Evolutionary conservation across 1,140 invertebrate species (phyloP).

Genomic region (Aphaenogaster floridana): DNA sequence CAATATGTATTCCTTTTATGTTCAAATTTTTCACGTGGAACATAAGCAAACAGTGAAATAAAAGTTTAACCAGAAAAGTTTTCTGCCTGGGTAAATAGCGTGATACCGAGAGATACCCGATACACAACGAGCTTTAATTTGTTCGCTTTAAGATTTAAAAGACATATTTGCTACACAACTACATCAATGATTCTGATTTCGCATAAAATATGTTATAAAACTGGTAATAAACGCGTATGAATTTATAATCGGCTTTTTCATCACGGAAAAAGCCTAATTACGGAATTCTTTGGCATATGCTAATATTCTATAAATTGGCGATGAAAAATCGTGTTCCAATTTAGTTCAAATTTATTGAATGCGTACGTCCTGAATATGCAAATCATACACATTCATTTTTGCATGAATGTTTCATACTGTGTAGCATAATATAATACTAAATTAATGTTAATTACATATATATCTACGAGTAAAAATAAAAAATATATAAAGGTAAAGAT

Average conservation of each 20-base stretch:
- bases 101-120: no score
- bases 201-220: background rate
- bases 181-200: slow-evolving; percentile 16
- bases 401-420: background rate
- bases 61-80: slow-evolving; percentile 13
- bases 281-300: background rate
- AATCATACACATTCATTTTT: background rate
- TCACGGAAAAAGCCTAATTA: background rate
- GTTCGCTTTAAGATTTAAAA: slow-evolving; percentile 6
- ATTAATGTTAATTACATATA: background rate
- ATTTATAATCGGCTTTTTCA: background rate
- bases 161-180: background rate
- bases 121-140: background rate
- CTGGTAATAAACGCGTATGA: background rate
- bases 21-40: background rate
- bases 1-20: background rate
- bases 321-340: background rate
- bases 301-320: background rate
- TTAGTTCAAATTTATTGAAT: slow-evolving; percentile 1
- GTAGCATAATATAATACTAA: background rate
- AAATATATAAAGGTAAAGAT: background rate
- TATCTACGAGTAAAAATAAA: background rate
- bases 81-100: background rate
- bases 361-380: background rate
- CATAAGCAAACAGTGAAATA: background rate